Evolutionary conservation across 2,113 vertebrate species (phyloP).

Genomic region (Ptychochromis oligacanthus): DNA sequence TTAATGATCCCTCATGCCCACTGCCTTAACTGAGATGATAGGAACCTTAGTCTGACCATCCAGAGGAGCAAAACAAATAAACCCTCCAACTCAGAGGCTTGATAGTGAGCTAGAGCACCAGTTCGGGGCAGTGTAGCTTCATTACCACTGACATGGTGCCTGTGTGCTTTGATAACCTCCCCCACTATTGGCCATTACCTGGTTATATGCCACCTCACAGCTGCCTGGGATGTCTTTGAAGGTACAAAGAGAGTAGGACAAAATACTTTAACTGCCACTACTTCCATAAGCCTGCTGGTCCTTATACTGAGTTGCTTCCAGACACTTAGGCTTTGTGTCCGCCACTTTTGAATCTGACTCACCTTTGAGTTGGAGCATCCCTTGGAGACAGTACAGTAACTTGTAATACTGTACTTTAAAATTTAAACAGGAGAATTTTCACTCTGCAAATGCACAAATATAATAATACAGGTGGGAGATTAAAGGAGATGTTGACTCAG

Average conservation of each 20-base stretch:
- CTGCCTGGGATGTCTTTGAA: slow-evolving; percentile 30
- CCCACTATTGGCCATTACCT: slow-evolving; percentile 57
- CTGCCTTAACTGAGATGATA: slow-evolving; percentile 5
- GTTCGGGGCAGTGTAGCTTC: slow-evolving; percentile 47
- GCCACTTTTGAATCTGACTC: slow-evolving; percentile 23
- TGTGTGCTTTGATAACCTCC: slow-evolving; percentile 53
- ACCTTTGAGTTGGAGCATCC: slow-evolving; percentile 8
- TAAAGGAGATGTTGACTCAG: background rate
- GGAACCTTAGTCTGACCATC: slow-evolving; percentile 11
- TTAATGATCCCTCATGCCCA: slow-evolving; percentile 14
- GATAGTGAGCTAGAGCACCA: slow-evolving; percentile 25
- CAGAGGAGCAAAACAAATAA: slow-evolving; percentile 55
- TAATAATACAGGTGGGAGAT: slow-evolving; percentile 2
- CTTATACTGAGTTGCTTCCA: slow-evolving; percentile 13
- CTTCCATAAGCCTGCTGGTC: background rate
- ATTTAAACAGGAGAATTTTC: background rate
- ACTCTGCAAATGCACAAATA: background rate
- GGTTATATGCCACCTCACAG: slow-evolving; percentile 37
- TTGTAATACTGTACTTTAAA: background rate
- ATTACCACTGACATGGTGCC: slow-evolving; percentile 53
- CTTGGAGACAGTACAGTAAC: background rate
- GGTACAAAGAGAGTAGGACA: slow-evolving; percentile 34
- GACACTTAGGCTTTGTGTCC: slow-evolving; percentile 46
- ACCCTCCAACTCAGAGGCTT: slow-evolving; percentile 22
- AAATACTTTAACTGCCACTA: slow-evolving; percentile 30